Base-by-base conservation (phyloP, 2,888 invertebrate species). In the Orgyia antiqua region DNA sequence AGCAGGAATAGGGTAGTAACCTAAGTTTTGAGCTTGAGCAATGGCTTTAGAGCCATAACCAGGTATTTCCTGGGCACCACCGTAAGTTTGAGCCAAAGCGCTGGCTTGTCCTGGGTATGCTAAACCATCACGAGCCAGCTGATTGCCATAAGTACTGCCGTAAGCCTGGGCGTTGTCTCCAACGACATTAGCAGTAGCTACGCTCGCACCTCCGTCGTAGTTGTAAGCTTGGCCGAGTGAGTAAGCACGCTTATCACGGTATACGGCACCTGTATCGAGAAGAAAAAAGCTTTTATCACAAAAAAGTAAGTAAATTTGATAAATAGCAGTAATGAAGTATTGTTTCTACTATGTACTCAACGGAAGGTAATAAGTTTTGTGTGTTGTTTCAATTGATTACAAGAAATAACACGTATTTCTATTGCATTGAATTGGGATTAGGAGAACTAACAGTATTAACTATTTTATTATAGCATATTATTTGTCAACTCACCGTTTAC, bases 201-300 rank as follows among this genome's bases (percentile, higher is more conserved):
- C 53, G 41, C 57, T 66, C 4, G 50, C 29, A 8, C 68, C 72
- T 9, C 60, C 61, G 19, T 60, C 65, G 45, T 50, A 62, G 46
- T 59, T 70, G 56, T 59, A 63, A 9, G 69, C 79, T 28, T 72
- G 60, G 11, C 77, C 71, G 10, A 62, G 39, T 12, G 76, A 62
- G 45, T 64, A 75, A 31, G 67, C 58, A 8, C 83, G 80, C 53
- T 70, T 71, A 51, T 72, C 68, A 60, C 83, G 83, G 61, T 58
- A 67, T 20, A 64, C 11, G 23, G 63, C 54, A 54, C 68, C 80
- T 82, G 54, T n/a, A n/a, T n/a, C n/a, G n/a, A n/a, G n/a, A n/a
- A n/a, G n/a, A n/a, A n/a, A n/a, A n/a, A n/a, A n/a, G n/a, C n/a
- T n/a, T n/a, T n/a, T n/a, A n/a, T n/a, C n/a, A n/a, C n/a, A n/a